Percentiles rank a stretch among this genome's conserved stretches.
Conservation (phyloP, 2,888 invertebrate species). For the Ischnura elegans region DNA sequence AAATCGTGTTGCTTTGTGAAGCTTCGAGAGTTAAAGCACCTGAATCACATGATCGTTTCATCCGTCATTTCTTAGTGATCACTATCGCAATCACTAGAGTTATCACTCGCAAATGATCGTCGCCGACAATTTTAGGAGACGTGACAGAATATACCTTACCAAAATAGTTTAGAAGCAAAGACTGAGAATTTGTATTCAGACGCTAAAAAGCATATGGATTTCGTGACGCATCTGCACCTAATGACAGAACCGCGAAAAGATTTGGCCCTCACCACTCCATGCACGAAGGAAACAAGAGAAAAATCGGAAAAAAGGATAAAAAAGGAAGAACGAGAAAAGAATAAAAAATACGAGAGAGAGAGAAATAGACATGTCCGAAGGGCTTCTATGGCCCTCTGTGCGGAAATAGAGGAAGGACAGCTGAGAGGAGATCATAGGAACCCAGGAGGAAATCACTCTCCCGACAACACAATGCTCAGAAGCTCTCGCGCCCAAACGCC, state of each 20-base stretch:
- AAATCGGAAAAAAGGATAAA: neutral
- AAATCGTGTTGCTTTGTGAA: too few species aligned
- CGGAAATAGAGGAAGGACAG: neutral
- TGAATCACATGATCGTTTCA: too few species aligned
- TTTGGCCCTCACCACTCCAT: neutral
- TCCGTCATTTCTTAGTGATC: too few species aligned
- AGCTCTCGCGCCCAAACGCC: neutral
- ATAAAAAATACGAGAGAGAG: neutral
- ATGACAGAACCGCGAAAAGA: neutral
- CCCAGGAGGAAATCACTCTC: neutral
- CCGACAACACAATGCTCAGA: too few species aligned
- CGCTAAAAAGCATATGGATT: too few species aligned
- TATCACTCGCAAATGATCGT: too few species aligned
- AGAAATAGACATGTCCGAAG: neutral
- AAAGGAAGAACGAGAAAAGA: neutral
- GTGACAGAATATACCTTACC: too few species aligned
- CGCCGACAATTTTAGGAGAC: too few species aligned
- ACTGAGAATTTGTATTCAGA: too few species aligned
- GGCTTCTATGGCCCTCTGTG: neutral
- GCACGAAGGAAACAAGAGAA: neutral
- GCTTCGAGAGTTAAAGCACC: too few species aligned
- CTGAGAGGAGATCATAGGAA: neutral
- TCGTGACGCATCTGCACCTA: neutral
- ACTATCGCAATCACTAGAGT: too few species aligned
- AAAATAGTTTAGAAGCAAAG: too few species aligned